phyloP scores from a whole-genome alignment of 2,888 invertebrate species.

The Oscheius sp. region DNA sequence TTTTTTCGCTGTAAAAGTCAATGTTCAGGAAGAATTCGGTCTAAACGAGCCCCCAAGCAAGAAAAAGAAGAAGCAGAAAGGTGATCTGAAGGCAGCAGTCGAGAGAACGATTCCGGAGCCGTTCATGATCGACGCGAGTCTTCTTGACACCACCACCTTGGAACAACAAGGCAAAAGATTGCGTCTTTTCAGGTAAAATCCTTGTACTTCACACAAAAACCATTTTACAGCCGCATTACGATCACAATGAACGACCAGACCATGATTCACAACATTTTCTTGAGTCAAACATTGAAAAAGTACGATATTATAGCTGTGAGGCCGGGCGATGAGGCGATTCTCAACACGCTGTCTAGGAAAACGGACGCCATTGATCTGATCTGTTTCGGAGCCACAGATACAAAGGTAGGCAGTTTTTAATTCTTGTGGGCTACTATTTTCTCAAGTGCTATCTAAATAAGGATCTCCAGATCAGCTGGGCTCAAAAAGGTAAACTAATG shows the following conservation, averaged over 20 bases:
- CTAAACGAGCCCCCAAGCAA: slow-evolving; percentile 60
- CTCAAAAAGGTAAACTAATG: slow-evolving; percentile 47
- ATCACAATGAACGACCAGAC: slow-evolving; percentile 52
- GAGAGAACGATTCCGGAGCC: slow-evolving; percentile 67
- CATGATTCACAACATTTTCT: slow-evolving; percentile 50
- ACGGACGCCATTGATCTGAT: slow-evolving; percentile 70
- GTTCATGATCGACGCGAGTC: slow-evolving; percentile 61
- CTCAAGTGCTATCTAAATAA: too few relatives aligned
- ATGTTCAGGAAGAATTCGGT: slow-evolving; percentile 41
- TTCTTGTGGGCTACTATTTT: too few relatives aligned
- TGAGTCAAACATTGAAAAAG: slow-evolving; percentile 37
- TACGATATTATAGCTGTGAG: slow-evolving; percentile 71
- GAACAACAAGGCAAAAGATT: slow-evolving; percentile 64
- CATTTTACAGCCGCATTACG: slow-evolving; percentile 47
- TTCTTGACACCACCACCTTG: slow-evolving; percentile 59
- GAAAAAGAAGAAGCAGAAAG: slow-evolving; percentile 61
- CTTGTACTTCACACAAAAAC: slow-evolving; percentile 6
- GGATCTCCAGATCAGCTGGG: slow-evolving; percentile 45
- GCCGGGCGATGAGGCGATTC: slow-evolving; percentile 62
- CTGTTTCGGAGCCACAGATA: slow-evolving; percentile 53
- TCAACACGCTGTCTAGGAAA: slow-evolving; percentile 69
- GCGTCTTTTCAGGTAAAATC: slow-evolving; percentile 68
- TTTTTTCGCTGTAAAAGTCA: not conserved
- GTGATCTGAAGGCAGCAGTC: slow-evolving; percentile 9
- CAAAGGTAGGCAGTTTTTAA: slow-evolving; percentile 39